These are phyloP conservation scores for Ditylenchus dipsaci DNA, from an alignment of 1,140 invertebrate species.

Conservation along the genomic window DNA sequence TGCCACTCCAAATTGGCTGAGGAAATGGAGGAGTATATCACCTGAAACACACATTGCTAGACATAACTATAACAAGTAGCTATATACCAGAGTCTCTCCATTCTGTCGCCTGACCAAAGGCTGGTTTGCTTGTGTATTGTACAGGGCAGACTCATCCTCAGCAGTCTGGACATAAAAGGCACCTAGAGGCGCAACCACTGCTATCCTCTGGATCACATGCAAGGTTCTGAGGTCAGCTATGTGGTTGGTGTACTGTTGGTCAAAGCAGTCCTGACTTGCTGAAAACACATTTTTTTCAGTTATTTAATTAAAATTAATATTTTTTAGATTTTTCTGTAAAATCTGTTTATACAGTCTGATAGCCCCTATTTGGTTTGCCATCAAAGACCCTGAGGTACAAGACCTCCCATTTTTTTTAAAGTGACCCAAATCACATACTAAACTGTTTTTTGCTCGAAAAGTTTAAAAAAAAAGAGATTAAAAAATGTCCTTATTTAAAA, in stretches of 20 bases:
- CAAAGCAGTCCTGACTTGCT: conserved; percentile 36
- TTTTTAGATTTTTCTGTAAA: too few relatives aligned
- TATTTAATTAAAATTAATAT: neutral
- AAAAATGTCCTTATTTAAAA: too few relatives aligned
- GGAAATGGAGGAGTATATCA: conserved; percentile 44
- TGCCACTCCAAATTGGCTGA: conserved; percentile 44
- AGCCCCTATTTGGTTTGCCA: too few relatives aligned
- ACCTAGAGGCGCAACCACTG: conserved; percentile 26
- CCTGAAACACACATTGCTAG: conserved; percentile 10
- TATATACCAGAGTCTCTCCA: conserved; percentile 23
- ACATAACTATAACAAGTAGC: conserved; percentile 2
- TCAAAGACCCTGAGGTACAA: too few relatives aligned
- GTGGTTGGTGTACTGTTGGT: conserved; percentile 44
- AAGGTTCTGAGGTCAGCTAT: conserved; percentile 37
- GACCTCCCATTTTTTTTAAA: too few relatives aligned
- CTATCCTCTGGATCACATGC: conserved; percentile 40
- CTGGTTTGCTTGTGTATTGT: neutral
- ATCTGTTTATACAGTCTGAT: too few relatives aligned
- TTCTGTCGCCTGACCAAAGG: conserved; percentile 16
- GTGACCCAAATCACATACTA: too few relatives aligned
- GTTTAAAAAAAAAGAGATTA: too few relatives aligned
- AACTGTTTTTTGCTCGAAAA: too few relatives aligned
- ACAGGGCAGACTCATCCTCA: conserved; percentile 16
- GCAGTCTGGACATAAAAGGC: conserved; percentile 25
- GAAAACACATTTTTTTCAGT: neutral